A percentile compares a stretch with the other conserved stretches of the same genome.
Conservation (phyloP, 1,140 invertebrate genomes). For the Trialeurodes vaporariorum region DNA sequence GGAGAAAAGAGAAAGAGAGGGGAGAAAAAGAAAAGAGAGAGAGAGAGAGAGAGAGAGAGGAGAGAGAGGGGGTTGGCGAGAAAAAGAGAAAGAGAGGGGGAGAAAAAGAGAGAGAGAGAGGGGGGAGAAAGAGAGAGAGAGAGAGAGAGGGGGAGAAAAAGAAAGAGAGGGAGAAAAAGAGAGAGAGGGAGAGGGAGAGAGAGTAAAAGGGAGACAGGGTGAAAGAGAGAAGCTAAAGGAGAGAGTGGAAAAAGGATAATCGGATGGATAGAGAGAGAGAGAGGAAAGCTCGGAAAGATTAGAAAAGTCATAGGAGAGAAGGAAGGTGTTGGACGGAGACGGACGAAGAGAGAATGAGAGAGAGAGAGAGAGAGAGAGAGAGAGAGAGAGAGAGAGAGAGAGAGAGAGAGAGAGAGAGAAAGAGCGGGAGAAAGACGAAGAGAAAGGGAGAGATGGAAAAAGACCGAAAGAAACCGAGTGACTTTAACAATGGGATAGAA, state of each 20-base stretch:
- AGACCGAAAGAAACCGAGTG: not conserved
- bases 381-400: not conserved
- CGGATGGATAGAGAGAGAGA: conserved; percentile 1
- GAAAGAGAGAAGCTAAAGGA: not conserved
- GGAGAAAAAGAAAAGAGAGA: too few relatives aligned
- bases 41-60: too few relatives aligned
- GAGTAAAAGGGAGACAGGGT: too few relatives aligned
- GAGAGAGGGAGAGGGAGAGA: not conserved
- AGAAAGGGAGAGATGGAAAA: not conserved
- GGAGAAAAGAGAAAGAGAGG: too few relatives aligned
- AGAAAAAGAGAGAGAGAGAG: too few relatives aligned
- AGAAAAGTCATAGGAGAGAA: not conserved
- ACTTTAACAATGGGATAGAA: conserved; percentile 4
- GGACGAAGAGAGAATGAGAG: not conserved
- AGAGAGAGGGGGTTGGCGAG: too few relatives aligned
- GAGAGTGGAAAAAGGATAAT: not conserved
- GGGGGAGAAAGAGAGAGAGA: not conserved
- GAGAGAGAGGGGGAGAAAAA: not conserved
- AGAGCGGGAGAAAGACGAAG: not conserved
- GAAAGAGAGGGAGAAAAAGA: not conserved
- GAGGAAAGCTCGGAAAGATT: conserved; percentile 3
- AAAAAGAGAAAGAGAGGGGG: too few relatives aligned
- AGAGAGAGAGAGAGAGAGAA: conserved; percentile 1
- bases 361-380: not conserved
- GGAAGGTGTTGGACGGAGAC: not conserved